Evolutionary conservation across 2,888 invertebrate species (phyloP), one percentile per base, ranked within the genome.

Genomic region (Cheilosia grossa): DNA sequence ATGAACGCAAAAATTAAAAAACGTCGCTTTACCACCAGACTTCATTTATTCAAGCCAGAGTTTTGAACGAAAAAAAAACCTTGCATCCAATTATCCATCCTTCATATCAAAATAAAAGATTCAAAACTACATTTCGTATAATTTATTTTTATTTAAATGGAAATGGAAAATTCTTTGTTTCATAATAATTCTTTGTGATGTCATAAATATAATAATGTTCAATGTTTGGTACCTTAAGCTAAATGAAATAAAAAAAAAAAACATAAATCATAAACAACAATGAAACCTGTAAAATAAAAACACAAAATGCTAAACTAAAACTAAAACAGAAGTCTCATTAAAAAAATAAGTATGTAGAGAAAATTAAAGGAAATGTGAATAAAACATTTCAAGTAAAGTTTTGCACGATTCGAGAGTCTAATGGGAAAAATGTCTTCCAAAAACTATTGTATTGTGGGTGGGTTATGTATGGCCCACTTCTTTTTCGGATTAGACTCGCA

Each of bases 401-500:
- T 49, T 40, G 66, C 21, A 90, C 92, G 90, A 91, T 91, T 91
- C 91, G 91, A 90, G 91, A 92, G 91, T 91, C 91, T 89, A 92
- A 92, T 91, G 88, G 88, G 91, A 91, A 91, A 91, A 87, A 82
- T 53, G 51, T 40, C 21, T 40, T 47, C 47, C 56, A 70, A 73
- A 73, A 82, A 66, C 74, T 73, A 61, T 72, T 75, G 51, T 63
- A 15, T 58, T 59, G 74, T 80, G 40, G 15, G 40, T 59, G 69
- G 56, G 54, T 51, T 33, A 13, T 44, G 58, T 19, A 61, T 17
- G 59, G 54, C 63, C 72, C 74, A 9, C 51, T 74, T 24, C 30
- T 75, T 87, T 90, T 91, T 91, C 92, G 89, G 89, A 91, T 91
- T 89, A 90, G 91, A 91, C 91, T 91, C 91, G 89, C 91, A 91